These are phyloP conservation scores for Anguilla megastoma DNA, from an alignment of 2,797 vertebrate species.

Conservation along the genomic window DNA sequence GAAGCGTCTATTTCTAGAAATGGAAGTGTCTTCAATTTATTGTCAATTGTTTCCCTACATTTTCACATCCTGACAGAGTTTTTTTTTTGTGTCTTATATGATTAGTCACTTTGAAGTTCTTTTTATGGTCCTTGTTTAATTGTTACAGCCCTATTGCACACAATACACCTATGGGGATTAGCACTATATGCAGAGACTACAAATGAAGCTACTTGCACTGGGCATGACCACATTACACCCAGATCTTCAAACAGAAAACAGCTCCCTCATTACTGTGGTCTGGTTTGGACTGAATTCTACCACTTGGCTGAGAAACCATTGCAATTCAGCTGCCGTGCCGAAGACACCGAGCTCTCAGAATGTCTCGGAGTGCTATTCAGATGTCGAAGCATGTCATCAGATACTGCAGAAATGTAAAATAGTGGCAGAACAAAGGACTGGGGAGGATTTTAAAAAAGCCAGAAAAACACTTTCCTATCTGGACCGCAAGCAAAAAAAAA, in stretches of 20 bases:
- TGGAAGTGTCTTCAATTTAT: no score
- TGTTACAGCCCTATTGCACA: not conserved
- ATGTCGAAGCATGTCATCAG: not conserved
- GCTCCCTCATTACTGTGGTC: not conserved
- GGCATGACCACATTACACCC: not conserved
- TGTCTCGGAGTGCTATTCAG: not conserved
- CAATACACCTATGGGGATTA: not conserved
- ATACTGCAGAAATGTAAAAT: not conserved
- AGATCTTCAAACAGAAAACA: not conserved
- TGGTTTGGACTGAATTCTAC: not conserved
- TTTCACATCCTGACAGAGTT: not conserved
- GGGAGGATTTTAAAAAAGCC: not conserved
- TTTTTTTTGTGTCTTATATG: not conserved
- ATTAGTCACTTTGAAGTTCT: not conserved
- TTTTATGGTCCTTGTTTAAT: not conserved
- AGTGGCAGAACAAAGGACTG: not conserved
- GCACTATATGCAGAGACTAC: not conserved
- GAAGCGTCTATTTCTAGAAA: no score
- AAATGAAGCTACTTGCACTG: not conserved
- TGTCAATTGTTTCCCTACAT: not conserved
- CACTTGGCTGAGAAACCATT: not conserved
- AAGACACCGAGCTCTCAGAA: not conserved
- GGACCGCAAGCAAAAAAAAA: not conserved
- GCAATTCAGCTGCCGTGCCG: not conserved
- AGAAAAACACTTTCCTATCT: constrained; percentile 10